phyloP scores from a whole-genome alignment of 2,888 invertebrate species.

The Aproaerema taeniolella region DNA sequence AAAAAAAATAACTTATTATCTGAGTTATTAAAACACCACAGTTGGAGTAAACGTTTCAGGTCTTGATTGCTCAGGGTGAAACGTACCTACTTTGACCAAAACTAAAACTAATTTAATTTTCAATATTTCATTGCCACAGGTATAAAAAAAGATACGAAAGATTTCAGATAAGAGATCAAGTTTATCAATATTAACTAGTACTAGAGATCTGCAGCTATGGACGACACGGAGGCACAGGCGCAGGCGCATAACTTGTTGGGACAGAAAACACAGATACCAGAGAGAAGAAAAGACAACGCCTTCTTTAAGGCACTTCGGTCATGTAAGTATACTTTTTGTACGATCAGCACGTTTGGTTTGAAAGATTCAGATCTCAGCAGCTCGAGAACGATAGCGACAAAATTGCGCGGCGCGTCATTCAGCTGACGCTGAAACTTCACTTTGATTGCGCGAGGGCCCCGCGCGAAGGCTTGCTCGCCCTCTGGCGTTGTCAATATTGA shows the following conservation, averaged over 20 bases:
- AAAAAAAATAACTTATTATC: neutral
- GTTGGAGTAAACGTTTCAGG: neutral
- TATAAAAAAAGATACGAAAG: no score
- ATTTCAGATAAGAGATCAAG: neutral
- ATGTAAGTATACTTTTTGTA: constrained; percentile 45
- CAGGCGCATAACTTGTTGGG: constrained; percentile 64
- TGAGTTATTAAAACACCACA: neutral
- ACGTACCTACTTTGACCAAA: neutral
- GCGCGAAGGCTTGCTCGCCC: no score
- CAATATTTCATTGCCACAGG: no score
- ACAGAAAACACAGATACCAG: constrained; percentile 37
- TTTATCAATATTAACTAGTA: neutral
- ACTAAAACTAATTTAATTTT: neutral
- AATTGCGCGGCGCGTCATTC: no score
- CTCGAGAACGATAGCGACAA: no score
- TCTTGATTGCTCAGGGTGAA: neutral
- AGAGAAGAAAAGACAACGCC: constrained; percentile 42
- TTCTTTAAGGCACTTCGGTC: constrained; percentile 51
- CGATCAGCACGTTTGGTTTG: neutral
- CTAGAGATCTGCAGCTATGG: constrained; percentile 2
- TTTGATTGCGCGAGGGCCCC: no score
- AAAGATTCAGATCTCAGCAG: no score
- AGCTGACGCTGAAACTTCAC: no score
- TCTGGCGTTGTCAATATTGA: neutral
- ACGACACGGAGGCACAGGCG: constrained; percentile 45